These are phyloP conservation scores for Athalia rosae DNA, from an alignment of 2,888 invertebrate species.

Conservation along the genomic window DNA sequence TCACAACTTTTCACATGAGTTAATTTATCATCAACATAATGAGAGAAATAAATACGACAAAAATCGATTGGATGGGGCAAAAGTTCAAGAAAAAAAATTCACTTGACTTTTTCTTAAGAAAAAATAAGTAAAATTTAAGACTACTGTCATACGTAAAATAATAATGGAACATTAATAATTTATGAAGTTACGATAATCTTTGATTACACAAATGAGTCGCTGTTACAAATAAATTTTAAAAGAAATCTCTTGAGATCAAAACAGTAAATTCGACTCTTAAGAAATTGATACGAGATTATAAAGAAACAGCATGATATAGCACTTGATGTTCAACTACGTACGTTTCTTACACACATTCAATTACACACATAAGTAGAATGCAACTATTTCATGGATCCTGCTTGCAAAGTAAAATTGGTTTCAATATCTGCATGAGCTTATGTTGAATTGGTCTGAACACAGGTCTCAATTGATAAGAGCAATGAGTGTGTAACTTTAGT, in stretches of 20 bases:
- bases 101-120: background rate
- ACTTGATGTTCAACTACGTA: slow-evolving; percentile 39
- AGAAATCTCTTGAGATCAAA: background rate
- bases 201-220: background rate
- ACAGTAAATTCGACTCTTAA: slow-evolving; percentile 10
- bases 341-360: slow-evolving; percentile 34
- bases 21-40: background rate
- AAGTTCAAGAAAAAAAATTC: slow-evolving; percentile 4
- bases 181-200: background rate
- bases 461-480: too few species aligned
- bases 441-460: too few species aligned
- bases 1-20: background rate
- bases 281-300: background rate
- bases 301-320: slow-evolving; percentile 37
- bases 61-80: slow-evolving; percentile 22
- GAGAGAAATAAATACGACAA: background rate
- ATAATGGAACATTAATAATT: slow-evolving; percentile 9
- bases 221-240: background rate
- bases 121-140: too few species aligned
- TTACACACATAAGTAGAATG: slow-evolving; percentile 16
- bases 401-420: background rate
- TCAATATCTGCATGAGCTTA: too few species aligned
- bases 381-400: slow-evolving; percentile 35
- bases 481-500: too few species aligned
- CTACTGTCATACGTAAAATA: background rate